Conservation (phyloP, 2,113 vertebrate species). For the Callopanchax toddi region DNA sequence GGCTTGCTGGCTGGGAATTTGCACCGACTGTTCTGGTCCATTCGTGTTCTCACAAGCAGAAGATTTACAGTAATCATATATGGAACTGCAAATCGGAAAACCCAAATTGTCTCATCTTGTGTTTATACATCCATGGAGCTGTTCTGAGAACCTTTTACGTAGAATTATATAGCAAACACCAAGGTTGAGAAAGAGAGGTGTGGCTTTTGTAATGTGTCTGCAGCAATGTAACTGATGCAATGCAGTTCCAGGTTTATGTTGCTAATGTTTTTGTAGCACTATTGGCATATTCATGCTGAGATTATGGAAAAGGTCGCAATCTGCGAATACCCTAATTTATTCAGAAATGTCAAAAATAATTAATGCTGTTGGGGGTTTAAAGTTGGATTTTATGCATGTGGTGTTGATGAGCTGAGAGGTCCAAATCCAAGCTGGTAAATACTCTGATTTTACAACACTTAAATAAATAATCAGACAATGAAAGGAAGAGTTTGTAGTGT, state of each 20-base stretch:
- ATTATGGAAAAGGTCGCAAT: neutral
- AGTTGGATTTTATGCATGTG: no score
- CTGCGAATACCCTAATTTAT: neutral
- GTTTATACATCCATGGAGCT: conserved; percentile 5
- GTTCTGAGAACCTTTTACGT: neutral
- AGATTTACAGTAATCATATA: neutral
- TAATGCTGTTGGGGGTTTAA: no score
- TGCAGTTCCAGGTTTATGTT: neutral
- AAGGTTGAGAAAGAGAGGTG: neutral
- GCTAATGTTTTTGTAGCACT: neutral
- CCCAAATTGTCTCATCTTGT: neutral
- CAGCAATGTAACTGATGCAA: neutral
- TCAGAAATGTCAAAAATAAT: neutral
- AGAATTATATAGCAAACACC: neutral
- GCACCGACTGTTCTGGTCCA: neutral
- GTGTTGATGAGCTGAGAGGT: neutral
- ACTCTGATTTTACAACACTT: neutral
- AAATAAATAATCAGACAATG: neutral
- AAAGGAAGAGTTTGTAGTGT: neutral
- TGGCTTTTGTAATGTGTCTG: neutral
- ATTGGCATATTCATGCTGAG: neutral
- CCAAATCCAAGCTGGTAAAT: neutral
- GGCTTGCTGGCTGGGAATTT: neutral
- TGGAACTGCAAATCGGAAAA: neutral
- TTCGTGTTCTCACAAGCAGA: conserved; percentile 17